phyloP scores from a whole-genome alignment of 2,797 vertebrate species.

The Crocodylus rhombifer region DNA sequence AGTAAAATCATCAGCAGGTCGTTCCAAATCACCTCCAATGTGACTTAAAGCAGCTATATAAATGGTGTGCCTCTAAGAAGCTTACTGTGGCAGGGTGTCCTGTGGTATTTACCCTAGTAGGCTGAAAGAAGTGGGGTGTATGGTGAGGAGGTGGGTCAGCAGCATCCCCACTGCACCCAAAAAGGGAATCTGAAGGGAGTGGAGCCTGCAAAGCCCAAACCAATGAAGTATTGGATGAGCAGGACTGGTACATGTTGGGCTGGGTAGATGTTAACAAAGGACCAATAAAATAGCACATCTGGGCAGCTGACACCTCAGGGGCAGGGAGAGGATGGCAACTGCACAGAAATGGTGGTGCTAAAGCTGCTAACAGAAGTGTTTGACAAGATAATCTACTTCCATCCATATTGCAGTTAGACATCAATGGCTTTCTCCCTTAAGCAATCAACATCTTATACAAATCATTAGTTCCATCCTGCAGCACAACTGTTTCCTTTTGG shows the following conservation, averaged over 20 bases:
- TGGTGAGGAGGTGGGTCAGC: rapidly evolving
- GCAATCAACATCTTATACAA: not conserved
- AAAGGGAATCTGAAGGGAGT: not conserved
- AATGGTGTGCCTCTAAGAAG: not conserved
- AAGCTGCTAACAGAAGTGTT: not conserved
- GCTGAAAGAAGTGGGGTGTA: rapidly evolving
- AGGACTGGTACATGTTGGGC: not conserved
- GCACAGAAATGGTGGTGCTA: not conserved
- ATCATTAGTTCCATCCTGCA: not conserved
- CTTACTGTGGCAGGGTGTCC: too few relatives aligned
- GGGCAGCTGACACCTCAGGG: not conserved
- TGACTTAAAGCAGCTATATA: too few relatives aligned
- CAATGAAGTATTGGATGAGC: not conserved
- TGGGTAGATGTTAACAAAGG: not conserved
- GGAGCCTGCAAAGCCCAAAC: not conserved
- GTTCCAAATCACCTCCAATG: not conserved
- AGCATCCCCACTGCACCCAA: not conserved
- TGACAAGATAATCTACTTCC: not conserved
- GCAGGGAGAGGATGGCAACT: not conserved
- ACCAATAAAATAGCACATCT: not conserved
- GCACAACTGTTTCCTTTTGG: not conserved
- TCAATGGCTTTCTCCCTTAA: not conserved
- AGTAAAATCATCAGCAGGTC: rapidly evolving
- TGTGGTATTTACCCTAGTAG: rapidly evolving
- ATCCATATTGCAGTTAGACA: not conserved